These are phyloP conservation scores for Origma solitaria DNA, from an alignment of 2,113 vertebrate genomes.

Conservation along the genomic window DNA sequence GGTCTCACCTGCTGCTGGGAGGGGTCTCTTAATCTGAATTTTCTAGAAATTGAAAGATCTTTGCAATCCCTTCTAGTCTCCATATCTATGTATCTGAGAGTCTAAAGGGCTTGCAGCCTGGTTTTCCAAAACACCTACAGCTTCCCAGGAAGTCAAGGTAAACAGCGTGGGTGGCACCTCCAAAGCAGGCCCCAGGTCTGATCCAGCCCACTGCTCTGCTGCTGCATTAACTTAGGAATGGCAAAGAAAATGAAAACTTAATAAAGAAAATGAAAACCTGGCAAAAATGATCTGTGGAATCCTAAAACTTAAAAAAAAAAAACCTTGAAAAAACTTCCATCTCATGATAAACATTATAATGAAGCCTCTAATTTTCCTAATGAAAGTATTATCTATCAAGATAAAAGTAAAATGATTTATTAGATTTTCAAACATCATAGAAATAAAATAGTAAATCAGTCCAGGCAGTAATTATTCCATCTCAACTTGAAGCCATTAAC, in stretches of 20 bases:
- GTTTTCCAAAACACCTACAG: neutral
- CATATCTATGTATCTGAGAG: neutral
- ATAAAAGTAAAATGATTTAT: slow-evolving; percentile 69
- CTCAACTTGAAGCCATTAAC: slow-evolving; percentile 66
- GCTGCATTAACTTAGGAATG: neutral
- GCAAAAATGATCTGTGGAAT: slow-evolving; percentile 8
- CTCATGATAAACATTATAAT: slow-evolving; percentile 48
- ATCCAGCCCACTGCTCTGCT: neutral
- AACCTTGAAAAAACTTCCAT: neutral
- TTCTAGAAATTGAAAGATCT: neutral
- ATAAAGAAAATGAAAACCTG: slow-evolving; percentile 4
- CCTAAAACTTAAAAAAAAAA: slow-evolving; percentile 8
- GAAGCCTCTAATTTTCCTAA: slow-evolving; percentile 62
- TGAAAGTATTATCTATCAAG: slow-evolving; percentile 62
- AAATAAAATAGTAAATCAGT: slow-evolving; percentile 61
- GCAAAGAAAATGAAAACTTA: neutral
- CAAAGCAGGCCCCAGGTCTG: neutral
- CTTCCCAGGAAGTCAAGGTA: neutral
- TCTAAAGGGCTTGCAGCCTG: neutral
- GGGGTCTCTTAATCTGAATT: neutral
- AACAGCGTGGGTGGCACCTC: neutral
- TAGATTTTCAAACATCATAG: slow-evolving; percentile 56
- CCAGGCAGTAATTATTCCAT: slow-evolving; percentile 46
- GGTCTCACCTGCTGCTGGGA: neutral
- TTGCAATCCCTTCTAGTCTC: neutral